Evolutionary conservation across 92 coral and sea anemone genomes (phyloP).

Genomic region (Umimayanthus kanabou): DNA sequence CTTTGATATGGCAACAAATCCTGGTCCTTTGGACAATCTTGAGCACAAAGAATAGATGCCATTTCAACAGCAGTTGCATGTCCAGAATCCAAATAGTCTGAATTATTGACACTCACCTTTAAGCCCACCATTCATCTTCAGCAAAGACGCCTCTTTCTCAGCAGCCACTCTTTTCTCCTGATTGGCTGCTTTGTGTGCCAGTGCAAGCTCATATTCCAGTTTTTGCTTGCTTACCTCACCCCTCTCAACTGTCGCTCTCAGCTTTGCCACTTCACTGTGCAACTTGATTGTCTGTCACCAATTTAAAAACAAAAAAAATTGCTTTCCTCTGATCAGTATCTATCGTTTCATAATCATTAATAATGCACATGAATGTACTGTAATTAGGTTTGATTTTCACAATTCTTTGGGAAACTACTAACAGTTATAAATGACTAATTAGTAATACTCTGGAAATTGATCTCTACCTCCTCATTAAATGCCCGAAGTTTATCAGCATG

Average conservation of each 20-base stretch:
- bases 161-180: constrained; percentile 85
- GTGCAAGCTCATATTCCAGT: constrained; percentile 89
- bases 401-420: neutral
- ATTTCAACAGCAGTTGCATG: no score
- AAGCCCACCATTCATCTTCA: constrained; percentile 58
- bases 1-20: no score
- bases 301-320: neutral
- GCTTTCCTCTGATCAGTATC: neutral
- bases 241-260: constrained; percentile 87
- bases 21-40: no score
- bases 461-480: constrained; percentile 37
- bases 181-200: constrained; percentile 82
- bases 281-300: constrained; percentile 68
- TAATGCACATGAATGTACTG: no score
- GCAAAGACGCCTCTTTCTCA: constrained; percentile 77
- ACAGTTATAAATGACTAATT: neutral
- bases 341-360: no score
- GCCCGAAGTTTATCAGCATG: constrained; percentile 46
- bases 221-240: constrained; percentile 96
- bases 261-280: constrained; percentile 85
- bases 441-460: neutral
- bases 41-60: no score
- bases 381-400: no score
- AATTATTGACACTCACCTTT: constrained; percentile 52
- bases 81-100: no score